A percentile compares a stretch with the other conserved stretches of the same genome.
Evolutionary conservation across 1,140 invertebrate genomes (phyloP).

Genomic region (Hycleus cichorii): DNA sequence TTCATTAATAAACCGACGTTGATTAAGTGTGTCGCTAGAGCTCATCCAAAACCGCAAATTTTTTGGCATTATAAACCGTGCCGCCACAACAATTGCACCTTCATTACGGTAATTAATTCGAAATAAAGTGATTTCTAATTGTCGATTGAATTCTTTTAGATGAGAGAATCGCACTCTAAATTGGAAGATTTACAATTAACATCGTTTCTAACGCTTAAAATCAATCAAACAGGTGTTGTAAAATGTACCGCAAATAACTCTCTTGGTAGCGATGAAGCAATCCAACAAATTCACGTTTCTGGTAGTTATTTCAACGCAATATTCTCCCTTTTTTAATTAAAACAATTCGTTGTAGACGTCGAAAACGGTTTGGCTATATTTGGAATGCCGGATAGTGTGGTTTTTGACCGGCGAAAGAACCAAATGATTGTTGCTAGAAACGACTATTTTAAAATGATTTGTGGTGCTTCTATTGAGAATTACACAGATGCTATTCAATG

Average conservation of each 20-base stretch:
- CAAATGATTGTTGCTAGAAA: neutral
- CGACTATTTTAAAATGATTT: neutral
- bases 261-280: neutral
- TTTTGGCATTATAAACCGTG: conserved; percentile 43
- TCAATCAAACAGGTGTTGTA: neutral
- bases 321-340: too few species aligned
- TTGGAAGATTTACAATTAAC: neutral
- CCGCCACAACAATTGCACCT: conserved; percentile 19
- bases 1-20: conserved; percentile 35
- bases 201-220: neutral
- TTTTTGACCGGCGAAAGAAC: neutral
- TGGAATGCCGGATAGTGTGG: neutral
- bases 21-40: conserved; percentile 42
- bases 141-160: neutral
- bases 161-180: neutral
- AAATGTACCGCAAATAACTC: conserved; percentile 2
- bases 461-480: neutral
- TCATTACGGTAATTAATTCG: conserved; percentile 28
- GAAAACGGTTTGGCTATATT: conserved; percentile 1
- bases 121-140: neutral
- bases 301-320: neutral
- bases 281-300: neutral
- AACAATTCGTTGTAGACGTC: neutral
- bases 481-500: neutral
- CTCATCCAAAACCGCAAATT: conserved; percentile 45